Conservation (phyloP, 2,113 vertebrate genomes). For the Halichoeres trimaculatus region DNA sequence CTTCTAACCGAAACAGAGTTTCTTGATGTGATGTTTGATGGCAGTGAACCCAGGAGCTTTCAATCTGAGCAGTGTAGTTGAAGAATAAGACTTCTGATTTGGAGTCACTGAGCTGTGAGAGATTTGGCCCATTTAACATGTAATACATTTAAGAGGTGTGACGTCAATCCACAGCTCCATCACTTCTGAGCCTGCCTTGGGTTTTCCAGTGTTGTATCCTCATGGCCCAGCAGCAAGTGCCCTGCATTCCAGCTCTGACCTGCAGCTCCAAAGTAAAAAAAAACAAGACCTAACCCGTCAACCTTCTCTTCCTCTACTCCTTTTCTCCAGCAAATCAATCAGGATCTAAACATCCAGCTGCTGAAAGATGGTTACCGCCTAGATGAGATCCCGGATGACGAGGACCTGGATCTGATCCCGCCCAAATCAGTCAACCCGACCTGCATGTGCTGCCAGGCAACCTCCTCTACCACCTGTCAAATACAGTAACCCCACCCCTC, state of each 20-base stretch:
- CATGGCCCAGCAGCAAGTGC: not conserved
- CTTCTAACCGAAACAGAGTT: too few species aligned
- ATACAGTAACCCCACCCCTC: slow-evolving; percentile 89
- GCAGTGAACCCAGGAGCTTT: too few species aligned
- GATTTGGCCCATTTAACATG: too few species aligned
- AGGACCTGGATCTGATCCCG: slow-evolving; percentile 97
- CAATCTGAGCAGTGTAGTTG: too few species aligned
- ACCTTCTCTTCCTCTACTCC: slow-evolving; percentile 21
- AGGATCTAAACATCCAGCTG: slow-evolving; percentile 99
- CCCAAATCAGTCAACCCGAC: slow-evolving; percentile 98
- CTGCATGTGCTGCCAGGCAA: slow-evolving; percentile 99
- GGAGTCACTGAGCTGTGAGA: too few species aligned
- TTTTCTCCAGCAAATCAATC: slow-evolving; percentile 96
- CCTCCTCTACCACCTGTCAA: slow-evolving; percentile 96
- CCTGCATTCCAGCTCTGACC: not conserved
- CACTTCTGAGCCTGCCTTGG: too few species aligned
- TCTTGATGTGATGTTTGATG: too few species aligned
- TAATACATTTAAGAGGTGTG: too few species aligned
- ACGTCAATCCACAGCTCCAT: too few species aligned
- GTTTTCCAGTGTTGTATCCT: too few species aligned
- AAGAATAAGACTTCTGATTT: too few species aligned
- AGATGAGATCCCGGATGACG: slow-evolving; percentile 97
- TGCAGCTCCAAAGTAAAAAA: not conserved
- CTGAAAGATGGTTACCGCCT: slow-evolving; percentile 98
- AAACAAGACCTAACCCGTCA: not conserved